These are phyloP conservation scores for Acanthopleura granulata DNA, from an alignment of 2,888 invertebrate species.

Conservation along the genomic window DNA sequence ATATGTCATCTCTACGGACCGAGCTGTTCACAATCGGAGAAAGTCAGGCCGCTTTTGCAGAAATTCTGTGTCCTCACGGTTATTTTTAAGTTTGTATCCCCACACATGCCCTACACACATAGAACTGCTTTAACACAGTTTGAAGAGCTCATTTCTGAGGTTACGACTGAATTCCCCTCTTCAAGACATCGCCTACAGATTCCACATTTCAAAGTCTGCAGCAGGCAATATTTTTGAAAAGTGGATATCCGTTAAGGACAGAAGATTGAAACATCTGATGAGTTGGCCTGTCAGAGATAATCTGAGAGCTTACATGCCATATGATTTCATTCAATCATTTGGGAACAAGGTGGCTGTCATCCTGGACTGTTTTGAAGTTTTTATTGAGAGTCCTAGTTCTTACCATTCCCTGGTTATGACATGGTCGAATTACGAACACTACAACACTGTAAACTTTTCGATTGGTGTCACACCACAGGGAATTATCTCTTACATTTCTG, in stretches of 20 bases:
- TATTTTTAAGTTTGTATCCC: too few relatives aligned
- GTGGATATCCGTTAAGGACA: constrained; percentile 23
- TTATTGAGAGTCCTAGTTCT: constrained; percentile 26
- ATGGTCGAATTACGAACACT: constrained; percentile 33
- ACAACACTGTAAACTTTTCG: constrained; percentile 33
- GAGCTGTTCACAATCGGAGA: too few relatives aligned
- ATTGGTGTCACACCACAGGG: constrained; percentile 36
- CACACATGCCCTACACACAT: too few relatives aligned
- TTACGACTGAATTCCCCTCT: not conserved
- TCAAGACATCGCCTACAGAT: constrained; percentile 25
- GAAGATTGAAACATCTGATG: constrained; percentile 26
- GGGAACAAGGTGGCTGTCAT: constrained; percentile 31
- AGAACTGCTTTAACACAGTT: not conserved
- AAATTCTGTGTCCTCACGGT: too few relatives aligned
- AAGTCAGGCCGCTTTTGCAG: too few relatives aligned
- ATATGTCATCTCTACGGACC: too few relatives aligned
- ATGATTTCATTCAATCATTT: constrained; percentile 26
- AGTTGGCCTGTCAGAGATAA: constrained; percentile 31
- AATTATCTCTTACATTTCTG: constrained; percentile 31
- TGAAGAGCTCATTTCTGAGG: not conserved
- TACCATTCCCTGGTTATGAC: constrained; percentile 22
- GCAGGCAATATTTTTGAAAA: constrained; percentile 25
- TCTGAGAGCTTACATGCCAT: constrained; percentile 31
- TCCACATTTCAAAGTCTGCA: constrained; percentile 26
- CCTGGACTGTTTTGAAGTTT: constrained; percentile 35